Conservation (phyloP, 2,888 invertebrate species). For the Hirudinaria manillensis region DNA sequence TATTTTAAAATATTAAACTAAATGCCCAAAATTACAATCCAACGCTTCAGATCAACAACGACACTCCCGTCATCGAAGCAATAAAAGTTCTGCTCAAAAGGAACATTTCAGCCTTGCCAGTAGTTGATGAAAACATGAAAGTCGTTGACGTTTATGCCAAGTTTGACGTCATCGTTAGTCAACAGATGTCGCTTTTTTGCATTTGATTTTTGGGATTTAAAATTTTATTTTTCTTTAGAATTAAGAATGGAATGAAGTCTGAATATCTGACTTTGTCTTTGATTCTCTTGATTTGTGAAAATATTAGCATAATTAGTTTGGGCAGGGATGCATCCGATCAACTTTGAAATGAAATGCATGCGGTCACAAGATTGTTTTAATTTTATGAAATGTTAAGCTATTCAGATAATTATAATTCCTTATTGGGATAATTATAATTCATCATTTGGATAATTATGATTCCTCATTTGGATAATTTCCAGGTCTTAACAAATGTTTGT, state of each 20-base stretch:
- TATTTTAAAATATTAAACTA: too few species aligned
- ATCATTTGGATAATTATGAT: too few species aligned
- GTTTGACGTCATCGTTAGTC: constrained; percentile 32
- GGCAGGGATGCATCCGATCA: too few species aligned
- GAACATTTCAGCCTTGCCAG: constrained; percentile 31
- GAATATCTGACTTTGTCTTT: background rate
- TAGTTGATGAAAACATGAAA: constrained; percentile 24
- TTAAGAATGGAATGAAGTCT: background rate
- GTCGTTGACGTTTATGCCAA: constrained; percentile 33
- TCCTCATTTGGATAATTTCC: too few species aligned
- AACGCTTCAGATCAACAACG: background rate
- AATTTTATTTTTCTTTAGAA: background rate
- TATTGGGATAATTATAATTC: too few species aligned
- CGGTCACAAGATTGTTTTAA: too few species aligned
- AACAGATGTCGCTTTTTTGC: background rate
- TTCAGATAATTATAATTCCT: too few species aligned
- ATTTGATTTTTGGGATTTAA: background rate
- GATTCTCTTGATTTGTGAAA: background rate
- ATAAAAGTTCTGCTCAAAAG: constrained; percentile 21
- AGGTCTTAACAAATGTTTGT: background rate
- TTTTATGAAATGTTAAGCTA: too few species aligned
- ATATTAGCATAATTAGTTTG: too few species aligned
- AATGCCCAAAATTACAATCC: too few species aligned
- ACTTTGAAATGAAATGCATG: too few species aligned
- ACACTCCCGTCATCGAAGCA: constrained; percentile 29